A percentile compares a stretch with the other conserved stretches of the same genome.
Conservation (phyloP, 2,113 vertebrate species). For the Nannospalax galili region DNA sequence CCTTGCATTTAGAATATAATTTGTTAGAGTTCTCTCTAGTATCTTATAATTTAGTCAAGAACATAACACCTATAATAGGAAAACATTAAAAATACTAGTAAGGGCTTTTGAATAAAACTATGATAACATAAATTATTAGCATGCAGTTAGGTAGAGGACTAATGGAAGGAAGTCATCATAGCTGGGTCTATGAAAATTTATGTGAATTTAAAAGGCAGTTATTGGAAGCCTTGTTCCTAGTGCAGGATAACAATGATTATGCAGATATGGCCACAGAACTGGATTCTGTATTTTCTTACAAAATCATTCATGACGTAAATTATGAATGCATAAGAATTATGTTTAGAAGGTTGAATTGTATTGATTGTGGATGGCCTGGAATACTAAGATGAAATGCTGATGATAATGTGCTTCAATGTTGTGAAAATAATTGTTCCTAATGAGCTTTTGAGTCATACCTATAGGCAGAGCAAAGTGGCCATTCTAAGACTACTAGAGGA, state of each 20-base stretch:
- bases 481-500: background rate
- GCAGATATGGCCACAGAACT: background rate
- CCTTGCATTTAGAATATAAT: background rate
- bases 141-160: background rate
- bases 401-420: background rate
- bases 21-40: background rate
- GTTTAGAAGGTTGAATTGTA: background rate
- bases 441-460: background rate
- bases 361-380: background rate
- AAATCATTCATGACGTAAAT: background rate
- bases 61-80: background rate
- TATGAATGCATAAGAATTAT: background rate
- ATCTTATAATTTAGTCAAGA: background rate
- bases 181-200: background rate
- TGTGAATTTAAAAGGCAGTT: background rate
- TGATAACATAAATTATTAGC: background rate
- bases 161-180: background rate
- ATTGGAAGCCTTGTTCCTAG: background rate
- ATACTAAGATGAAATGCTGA: background rate
- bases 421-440: background rate
- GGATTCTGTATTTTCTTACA: background rate
- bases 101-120: background rate
- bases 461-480: background rate
- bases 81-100: slow-evolving; percentile 24
- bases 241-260: background rate